Evolutionary conservation across 1,140 invertebrate genomes (phyloP).

Genomic region (Elysia chlorotica): DNA sequence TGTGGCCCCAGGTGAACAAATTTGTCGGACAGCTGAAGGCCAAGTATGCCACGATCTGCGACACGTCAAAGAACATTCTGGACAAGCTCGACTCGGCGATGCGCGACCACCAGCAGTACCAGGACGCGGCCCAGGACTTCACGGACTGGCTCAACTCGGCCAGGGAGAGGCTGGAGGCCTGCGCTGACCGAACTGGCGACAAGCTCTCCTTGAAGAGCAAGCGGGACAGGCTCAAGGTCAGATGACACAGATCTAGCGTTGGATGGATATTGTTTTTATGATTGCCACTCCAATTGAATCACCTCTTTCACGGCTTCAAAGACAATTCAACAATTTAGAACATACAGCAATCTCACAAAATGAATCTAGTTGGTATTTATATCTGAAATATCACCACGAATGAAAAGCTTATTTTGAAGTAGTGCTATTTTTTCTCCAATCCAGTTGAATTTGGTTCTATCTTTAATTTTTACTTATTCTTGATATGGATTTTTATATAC

Average conservation of each 20-base stretch:
- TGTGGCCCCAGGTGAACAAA: constrained; percentile 67
- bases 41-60: constrained; percentile 85
- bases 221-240: constrained; percentile 80
- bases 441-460: too few relatives aligned
- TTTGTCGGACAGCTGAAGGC: constrained; percentile 88
- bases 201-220: constrained; percentile 87
- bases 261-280: too few relatives aligned
- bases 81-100: constrained; percentile 85
- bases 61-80: constrained; percentile 83
- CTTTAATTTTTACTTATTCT: too few relatives aligned
- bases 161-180: constrained; percentile 80
- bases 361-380: too few relatives aligned
- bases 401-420: too few relatives aligned
- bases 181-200: constrained; percentile 87
- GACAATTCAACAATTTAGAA: too few relatives aligned
- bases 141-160: constrained; percentile 89
- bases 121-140: constrained; percentile 84
- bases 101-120: constrained; percentile 84
- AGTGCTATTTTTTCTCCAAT: too few relatives aligned
- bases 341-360: too few relatives aligned
- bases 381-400: too few relatives aligned
- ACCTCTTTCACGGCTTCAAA: too few relatives aligned
- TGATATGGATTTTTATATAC: too few relatives aligned
- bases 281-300: too few relatives aligned
- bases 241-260: constrained; percentile 16